Base-by-base conservation (phyloP, 53 echinoderm and acorn worm species). In the Zoroaster sp. region DNA sequence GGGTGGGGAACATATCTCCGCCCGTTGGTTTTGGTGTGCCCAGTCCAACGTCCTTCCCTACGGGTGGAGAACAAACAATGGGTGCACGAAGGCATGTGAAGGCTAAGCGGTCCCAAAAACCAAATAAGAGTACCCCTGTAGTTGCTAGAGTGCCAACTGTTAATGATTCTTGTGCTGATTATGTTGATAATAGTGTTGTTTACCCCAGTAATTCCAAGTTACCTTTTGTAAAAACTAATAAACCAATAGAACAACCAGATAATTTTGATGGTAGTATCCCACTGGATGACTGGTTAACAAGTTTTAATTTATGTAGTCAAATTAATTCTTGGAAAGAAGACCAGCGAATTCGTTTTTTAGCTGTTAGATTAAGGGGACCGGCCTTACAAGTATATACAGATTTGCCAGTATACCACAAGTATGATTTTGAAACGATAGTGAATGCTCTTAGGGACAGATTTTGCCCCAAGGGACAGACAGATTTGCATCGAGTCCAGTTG, bases 281-380 rank as follows among this genome's bases (percentile, higher is more conserved):
- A 53, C 34, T 78, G 1, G 78, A 78, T 5, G 78, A 78, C 35
- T 78, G 78, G 59, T 78, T 78, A 55, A 55, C 78, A 3, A 53
- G 53, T 18, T 12, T 78, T 55, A 78, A 78, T 78, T 17, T 78
- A 4, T 78, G 78, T 76, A 47, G 76, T 78, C 35, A 78, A 78
- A 78, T 55, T 78, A 78, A 78, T 39, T 34, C 15, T 1, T 78
- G 78, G 78, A 54, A 34, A 54, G 78, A 54, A 78, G 59, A 14
- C 14, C 78, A 78, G 38, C 52, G 34, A 55, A 37, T 37, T 8
- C 34, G 4, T 36, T 78, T 78, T 78, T n/a, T 78, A 15, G 78
- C 78, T 4, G 78, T 78, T 35, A 78, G 53, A 36, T 28, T 78
- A 36, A 20, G 78, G 31, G 78, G 78, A 14, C 78, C 78, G 32